A percentile compares a stretch with the other conserved stretches of the same genome.
Conservation (phyloP, 2,797 vertebrate genomes). For the Sebastes flavidus region DNA sequence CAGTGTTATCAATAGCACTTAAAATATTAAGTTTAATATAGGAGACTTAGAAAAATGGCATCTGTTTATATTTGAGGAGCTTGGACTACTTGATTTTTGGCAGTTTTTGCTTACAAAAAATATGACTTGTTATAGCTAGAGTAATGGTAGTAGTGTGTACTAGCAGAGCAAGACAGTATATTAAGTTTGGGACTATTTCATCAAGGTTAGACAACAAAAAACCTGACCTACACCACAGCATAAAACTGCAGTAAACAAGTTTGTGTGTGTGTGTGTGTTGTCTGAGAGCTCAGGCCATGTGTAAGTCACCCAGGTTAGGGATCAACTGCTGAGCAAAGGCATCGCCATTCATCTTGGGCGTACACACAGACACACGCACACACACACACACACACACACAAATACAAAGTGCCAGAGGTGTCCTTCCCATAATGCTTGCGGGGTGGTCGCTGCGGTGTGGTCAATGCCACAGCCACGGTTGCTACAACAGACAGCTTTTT, state of each 20-base stretch:
- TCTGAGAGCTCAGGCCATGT: conserved; percentile 25
- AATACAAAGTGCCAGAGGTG: conserved; percentile 54
- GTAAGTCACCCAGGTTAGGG: conserved; percentile 61
- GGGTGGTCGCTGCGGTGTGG: conserved; percentile 63
- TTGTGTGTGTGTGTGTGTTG: background rate
- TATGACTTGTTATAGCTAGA: background rate
- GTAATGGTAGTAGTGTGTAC: background rate
- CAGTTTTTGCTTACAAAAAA: background rate
- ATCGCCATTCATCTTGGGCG: conserved; percentile 59
- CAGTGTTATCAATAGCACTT: no score
- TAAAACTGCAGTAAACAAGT: conserved; percentile 31
- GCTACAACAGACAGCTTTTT: conserved; percentile 75
- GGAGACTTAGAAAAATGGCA: background rate
- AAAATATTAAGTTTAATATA: background rate
- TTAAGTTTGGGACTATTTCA: conserved; percentile 14
- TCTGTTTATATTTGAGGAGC: background rate
- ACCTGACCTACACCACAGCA: background rate
- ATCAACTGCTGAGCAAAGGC: conserved; percentile 68
- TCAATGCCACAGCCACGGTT: conserved; percentile 71
- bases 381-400: conserved; percentile 34
- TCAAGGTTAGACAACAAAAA: conserved; percentile 26
- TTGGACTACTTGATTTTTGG: background rate
- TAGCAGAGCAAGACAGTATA: background rate
- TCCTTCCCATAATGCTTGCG: conserved; percentile 66
- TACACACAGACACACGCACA: conserved; percentile 34